A percentile compares a stretch with the other conserved stretches of the same genome.
phyloP scores from a whole-genome alignment of 1,140 invertebrate genomes.

The Danaus melanippus region DNA sequence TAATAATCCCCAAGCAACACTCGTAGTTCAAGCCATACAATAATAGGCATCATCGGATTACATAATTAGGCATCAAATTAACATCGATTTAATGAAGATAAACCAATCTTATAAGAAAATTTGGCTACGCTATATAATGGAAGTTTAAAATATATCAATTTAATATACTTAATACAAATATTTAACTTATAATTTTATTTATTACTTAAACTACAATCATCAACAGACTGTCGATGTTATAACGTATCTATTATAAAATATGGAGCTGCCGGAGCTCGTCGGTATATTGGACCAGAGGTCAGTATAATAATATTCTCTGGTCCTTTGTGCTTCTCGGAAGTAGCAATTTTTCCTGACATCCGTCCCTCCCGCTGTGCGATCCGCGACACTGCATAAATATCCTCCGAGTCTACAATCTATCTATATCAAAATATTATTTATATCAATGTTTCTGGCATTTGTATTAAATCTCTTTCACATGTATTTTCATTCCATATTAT shows the following conservation, averaged over 20 bases:
- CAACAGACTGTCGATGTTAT: too few relatives aligned
- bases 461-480: too few relatives aligned
- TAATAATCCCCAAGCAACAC: slow-evolving; percentile 13
- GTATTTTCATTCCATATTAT: too few relatives aligned
- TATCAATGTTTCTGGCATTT: too few relatives aligned
- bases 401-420: slow-evolving; percentile 6
- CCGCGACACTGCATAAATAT: slow-evolving; percentile 26
- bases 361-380: slow-evolving; percentile 34
- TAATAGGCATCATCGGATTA: slow-evolving; percentile 17
- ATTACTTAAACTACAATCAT: too few relatives aligned
- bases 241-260: too few relatives aligned
- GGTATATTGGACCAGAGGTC: slow-evolving; percentile 2
- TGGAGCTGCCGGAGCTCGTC: background rate
- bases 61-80: slow-evolving; percentile 17
- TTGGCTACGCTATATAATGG: background rate
- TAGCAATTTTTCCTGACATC: slow-evolving; percentile 65
- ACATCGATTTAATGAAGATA: slow-evolving; percentile 16
- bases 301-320: slow-evolving; percentile 38
- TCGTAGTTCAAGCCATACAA: slow-evolving; percentile 16
- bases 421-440: background rate
- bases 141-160: too few relatives aligned
- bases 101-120: slow-evolving; percentile 4
- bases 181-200: too few relatives aligned
- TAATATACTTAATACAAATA: too few relatives aligned
- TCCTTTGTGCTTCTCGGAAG: slow-evolving; percentile 46